These are phyloP conservation scores for Beris chalybata DNA, from an alignment of 2,888 invertebrate genomes.

Conservation along the genomic window DNA sequence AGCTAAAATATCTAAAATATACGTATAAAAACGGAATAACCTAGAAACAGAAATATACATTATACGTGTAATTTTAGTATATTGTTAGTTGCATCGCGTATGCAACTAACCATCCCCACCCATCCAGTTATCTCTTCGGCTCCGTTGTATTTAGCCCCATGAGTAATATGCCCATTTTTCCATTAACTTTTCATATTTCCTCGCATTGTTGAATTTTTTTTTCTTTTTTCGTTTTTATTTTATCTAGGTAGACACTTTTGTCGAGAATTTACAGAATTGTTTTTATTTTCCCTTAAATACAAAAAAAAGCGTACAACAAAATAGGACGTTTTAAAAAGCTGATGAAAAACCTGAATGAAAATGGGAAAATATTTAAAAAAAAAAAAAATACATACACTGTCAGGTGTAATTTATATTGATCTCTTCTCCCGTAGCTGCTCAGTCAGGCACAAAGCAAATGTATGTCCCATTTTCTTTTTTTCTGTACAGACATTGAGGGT, in stretches of 20 bases:
- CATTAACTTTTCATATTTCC: conserved; percentile 28
- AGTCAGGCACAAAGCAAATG: neutral
- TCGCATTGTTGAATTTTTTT: neutral
- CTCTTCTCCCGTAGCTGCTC: neutral
- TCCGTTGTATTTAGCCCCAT: conserved; percentile 16
- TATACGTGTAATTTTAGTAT: too few species aligned
- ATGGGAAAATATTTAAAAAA: neutral
- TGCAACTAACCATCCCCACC: too few species aligned
- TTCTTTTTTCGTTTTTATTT: neutral
- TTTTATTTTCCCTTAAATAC: too few species aligned
- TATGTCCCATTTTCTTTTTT: neutral
- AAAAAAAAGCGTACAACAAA: neutral
- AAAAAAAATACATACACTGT: conserved; percentile 5
- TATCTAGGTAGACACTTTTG: neutral
- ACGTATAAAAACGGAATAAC: too few species aligned
- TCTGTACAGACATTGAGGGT: neutral
- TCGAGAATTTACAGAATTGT: too few species aligned
- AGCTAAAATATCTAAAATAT: too few species aligned
- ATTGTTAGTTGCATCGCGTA: too few species aligned
- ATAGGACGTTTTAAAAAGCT: neutral
- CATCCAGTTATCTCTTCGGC: conserved; percentile 19
- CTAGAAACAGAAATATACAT: too few species aligned
- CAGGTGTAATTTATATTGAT: conserved; percentile 8
- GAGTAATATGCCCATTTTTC: conserved; percentile 27
- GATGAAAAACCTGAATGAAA: neutral